phyloP scores from a whole-genome alignment of 1,140 invertebrate genomes.

The Helicoverpa armigera region DNA sequence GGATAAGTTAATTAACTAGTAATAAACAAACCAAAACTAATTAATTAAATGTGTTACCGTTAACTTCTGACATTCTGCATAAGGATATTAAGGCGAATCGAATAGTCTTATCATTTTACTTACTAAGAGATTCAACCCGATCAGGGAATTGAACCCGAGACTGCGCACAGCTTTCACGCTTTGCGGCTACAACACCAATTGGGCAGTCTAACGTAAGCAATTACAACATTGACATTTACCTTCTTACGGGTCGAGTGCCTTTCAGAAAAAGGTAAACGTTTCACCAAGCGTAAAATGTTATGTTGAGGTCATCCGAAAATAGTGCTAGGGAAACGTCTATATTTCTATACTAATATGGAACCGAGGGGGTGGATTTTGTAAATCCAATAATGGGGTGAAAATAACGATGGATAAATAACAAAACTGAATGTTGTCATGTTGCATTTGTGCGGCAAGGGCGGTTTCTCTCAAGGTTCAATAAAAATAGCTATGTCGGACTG shows the following conservation, averaged over 20 bases:
- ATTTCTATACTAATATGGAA: conserved; percentile 53
- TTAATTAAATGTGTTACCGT: too few species aligned
- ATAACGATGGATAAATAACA: conserved; percentile 58
- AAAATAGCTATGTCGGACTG: conserved; percentile 80
- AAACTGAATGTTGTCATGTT: conserved; percentile 64
- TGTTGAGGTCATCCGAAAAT: conserved; percentile 70
- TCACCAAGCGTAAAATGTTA: conserved; percentile 63
- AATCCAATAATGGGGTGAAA: conserved; percentile 60
- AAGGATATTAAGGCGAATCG: too few species aligned
- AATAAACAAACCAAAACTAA: too few species aligned
- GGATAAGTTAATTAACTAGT: too few species aligned
- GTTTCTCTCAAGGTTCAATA: conserved; percentile 84
- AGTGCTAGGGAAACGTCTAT: conserved; percentile 54
- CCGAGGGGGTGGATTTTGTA: conserved; percentile 36
- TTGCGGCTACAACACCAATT: too few species aligned
- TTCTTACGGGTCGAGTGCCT: conserved; percentile 60
- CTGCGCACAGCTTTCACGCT: too few species aligned
- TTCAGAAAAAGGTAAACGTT: conserved; percentile 57
- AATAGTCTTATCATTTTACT: too few species aligned
- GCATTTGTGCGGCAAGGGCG: conserved; percentile 80
- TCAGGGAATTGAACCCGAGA: too few species aligned
- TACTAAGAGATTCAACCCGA: too few species aligned
- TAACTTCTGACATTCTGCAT: too few species aligned
- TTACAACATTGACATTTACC: conserved; percentile 65
- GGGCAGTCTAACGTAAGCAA: not conserved